Conservation (phyloP, 2,888 invertebrate species). For the Athrips mouffetella region DNA sequence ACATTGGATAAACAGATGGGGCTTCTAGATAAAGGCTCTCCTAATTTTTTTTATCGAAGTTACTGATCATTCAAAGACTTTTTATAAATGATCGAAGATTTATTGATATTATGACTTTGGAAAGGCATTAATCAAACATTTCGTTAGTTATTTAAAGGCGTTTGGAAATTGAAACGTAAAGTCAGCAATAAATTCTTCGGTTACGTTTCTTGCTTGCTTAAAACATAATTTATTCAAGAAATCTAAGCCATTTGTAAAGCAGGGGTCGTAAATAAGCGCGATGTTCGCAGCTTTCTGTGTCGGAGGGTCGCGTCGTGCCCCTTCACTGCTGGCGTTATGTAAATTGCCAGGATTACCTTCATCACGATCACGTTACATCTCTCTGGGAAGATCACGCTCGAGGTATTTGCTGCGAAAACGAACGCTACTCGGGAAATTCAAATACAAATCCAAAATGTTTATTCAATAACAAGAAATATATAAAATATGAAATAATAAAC, state of each 20-base stretch:
- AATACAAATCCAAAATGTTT: no score
- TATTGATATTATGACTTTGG: not conserved
- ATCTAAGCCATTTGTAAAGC: slow-evolving; percentile 19
- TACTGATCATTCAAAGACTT: not conserved
- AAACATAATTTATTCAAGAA: slow-evolving; percentile 16
- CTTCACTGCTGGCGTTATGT: slow-evolving; percentile 37
- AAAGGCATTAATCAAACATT: not conserved
- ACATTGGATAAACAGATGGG: slow-evolving; percentile 4
- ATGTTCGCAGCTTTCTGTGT: slow-evolving; percentile 3
- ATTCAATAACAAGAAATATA: no score
- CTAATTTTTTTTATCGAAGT: no score
- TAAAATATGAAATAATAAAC: no score
- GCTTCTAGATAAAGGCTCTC: slow-evolving; percentile 5
- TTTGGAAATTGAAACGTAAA: not conserved
- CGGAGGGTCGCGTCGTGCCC: not conserved
- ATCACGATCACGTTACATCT: slow-evolving; percentile 40
- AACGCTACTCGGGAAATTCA: no score
- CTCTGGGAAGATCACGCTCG: slow-evolving; percentile 33
- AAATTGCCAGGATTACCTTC: slow-evolving; percentile 54
- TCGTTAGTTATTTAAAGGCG: not conserved
- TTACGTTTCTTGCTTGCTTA: not conserved
- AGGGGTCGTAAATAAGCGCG: slow-evolving; percentile 8
- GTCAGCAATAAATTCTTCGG: not conserved
- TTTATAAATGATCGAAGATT: not conserved
- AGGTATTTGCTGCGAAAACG: no score